Evolutionary conservation across 1,140 invertebrate species (phyloP).

Genomic region (Pissodes strobi): DNA sequence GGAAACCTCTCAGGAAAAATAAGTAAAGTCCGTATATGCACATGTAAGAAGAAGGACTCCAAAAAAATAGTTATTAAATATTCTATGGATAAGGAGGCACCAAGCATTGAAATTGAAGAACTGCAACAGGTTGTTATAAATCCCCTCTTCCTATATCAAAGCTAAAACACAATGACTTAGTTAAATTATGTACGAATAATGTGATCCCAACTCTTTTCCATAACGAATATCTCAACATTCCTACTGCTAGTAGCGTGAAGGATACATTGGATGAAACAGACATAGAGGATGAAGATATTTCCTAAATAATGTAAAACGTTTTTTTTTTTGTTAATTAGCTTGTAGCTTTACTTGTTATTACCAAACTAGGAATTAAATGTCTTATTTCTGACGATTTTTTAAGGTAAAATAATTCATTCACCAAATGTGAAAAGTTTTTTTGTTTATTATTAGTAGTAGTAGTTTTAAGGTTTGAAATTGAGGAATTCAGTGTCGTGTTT

Average conservation of each 20-base stretch:
- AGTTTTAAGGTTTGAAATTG: no score
- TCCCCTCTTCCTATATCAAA: no score
- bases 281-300: background rate
- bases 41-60: background rate
- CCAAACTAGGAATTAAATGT: no score
- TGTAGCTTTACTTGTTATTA: no score
- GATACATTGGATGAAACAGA: constrained; percentile 6
- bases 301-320: background rate
- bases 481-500: background rate
- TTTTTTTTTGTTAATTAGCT: background rate
- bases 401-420: background rate
- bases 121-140: no score
- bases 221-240: constrained; percentile 4
- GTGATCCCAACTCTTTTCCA: constrained; percentile 1
- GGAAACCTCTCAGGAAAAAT: background rate
- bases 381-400: background rate
- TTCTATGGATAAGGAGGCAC: constrained; percentile 1
- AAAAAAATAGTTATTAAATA: constrained; percentile 3
- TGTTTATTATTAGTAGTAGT: no score
- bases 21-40: constrained; percentile 2
- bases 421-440: background rate
- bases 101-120: no score
- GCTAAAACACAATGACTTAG: no score
- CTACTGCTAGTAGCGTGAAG: constrained; percentile 1
- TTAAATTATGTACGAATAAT: no score